phyloP scores from a whole-genome alignment of 2,888 invertebrate species.

The Sminthurinus aureus region DNA sequence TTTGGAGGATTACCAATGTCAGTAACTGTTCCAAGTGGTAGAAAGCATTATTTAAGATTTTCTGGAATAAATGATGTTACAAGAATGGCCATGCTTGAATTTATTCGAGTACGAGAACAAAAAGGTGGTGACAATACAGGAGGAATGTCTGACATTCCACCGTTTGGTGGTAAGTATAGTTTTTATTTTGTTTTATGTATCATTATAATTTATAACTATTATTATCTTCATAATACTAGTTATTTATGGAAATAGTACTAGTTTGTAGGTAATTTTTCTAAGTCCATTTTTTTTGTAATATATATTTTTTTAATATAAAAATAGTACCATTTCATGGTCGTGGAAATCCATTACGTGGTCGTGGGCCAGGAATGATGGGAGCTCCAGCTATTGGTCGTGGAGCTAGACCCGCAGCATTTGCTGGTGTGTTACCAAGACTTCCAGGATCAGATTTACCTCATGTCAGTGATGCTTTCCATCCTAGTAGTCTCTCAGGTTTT shows the following conservation, averaged over 20 bases:
- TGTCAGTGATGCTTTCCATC: constrained; percentile 3
- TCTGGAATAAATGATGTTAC: constrained; percentile 78
- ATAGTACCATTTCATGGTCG: constrained; percentile 34
- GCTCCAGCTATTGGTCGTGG: constrained; percentile 4
- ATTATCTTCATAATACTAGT: neutral
- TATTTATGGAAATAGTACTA: neutral
- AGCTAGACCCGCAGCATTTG: neutral
- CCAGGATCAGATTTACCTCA: neutral
- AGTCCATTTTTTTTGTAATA: neutral
- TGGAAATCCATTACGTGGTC: constrained; percentile 19
- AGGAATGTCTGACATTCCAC: neutral
- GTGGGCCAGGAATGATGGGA: neutral
- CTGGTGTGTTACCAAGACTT: neutral
- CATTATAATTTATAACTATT: neutral
- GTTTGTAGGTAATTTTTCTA: neutral
- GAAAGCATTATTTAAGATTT: constrained; percentile 80
- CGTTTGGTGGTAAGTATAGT: constrained; percentile 22
- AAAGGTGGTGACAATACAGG: neutral
- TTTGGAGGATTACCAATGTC: constrained; percentile 86
- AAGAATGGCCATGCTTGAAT: constrained; percentile 69
- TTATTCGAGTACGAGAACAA: constrained; percentile 12
- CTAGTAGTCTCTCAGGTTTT: neutral
- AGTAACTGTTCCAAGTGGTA: constrained; percentile 72
- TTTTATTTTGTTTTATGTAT: neutral
- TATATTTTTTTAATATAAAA: neutral